Conservation (phyloP, 2,888 invertebrate species). For the Sphaerophoria rueppellii region DNA sequence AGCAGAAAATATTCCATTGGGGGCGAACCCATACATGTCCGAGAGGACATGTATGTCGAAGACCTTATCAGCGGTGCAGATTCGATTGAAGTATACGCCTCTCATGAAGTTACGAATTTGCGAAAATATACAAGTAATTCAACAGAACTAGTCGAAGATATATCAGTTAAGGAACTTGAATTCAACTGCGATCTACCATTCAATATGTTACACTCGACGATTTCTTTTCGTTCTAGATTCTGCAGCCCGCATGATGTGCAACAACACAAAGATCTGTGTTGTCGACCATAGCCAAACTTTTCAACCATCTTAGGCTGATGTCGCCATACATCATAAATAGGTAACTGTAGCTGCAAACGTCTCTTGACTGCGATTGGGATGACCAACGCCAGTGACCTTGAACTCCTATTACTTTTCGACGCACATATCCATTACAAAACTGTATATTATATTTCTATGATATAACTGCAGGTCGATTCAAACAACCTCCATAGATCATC, state of each 20-base stretch:
- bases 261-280: slow-evolving; percentile 32
- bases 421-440: too few species aligned
- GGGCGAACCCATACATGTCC: not conserved
- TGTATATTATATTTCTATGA: too few species aligned
- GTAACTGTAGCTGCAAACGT: slow-evolving; percentile 48
- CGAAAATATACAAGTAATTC: slow-evolving; percentile 22
- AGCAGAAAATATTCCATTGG: not conserved
- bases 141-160: not conserved
- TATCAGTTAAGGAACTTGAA: not conserved
- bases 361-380: slow-evolving; percentile 58
- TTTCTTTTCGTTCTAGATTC: not conserved
- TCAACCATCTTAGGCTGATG: slow-evolving; percentile 67
- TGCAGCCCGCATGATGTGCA: not conserved
- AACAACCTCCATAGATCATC: too few species aligned
- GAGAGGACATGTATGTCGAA: slow-evolving; percentile 38
- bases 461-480: too few species aligned
- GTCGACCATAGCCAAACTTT: slow-evolving; percentile 60
- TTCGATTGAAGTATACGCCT: slow-evolving; percentile 25
- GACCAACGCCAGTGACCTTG: not conserved
- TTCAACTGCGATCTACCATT: slow-evolving; percentile 8
- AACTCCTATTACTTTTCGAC: too few species aligned
- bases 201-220: not conserved
- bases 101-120: slow-evolving; percentile 10
- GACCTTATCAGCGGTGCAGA: slow-evolving; percentile 51
- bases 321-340: slow-evolving; percentile 32